These are phyloP conservation scores for Tethea ocularis DNA, from an alignment of 2,888 invertebrate genomes.

Conservation along the genomic window DNA sequence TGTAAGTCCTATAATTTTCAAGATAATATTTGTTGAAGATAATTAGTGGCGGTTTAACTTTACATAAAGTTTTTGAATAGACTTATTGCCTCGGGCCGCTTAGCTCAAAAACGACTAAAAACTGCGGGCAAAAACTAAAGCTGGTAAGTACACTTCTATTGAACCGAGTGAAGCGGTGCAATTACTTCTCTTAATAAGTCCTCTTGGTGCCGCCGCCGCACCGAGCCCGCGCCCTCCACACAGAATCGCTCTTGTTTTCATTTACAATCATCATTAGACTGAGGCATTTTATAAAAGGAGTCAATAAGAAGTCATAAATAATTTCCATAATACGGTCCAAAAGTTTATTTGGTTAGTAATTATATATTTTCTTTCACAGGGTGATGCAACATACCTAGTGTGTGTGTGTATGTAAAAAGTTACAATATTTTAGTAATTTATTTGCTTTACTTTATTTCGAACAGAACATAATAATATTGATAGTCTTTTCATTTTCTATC, in stretches of 20 bases:
- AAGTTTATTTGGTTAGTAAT: too few species aligned
- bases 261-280: slow-evolving; percentile 45
- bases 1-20: slow-evolving; percentile 34
- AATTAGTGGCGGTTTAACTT: slow-evolving; percentile 51
- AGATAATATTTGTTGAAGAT: slow-evolving; percentile 51
- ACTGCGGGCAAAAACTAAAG: slow-evolving; percentile 38
- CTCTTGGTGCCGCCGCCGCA: slow-evolving; percentile 21
- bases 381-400: too few species aligned
- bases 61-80: slow-evolving; percentile 45
- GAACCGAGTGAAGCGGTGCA: slow-evolving; percentile 42
- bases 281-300: slow-evolving; percentile 37
- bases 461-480: neutral
- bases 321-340: too few species aligned
- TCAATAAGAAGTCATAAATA: neutral
- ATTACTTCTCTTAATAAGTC: slow-evolving; percentile 46
- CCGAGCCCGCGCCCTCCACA: slow-evolving; percentile 26
- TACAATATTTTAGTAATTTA: slow-evolving; percentile 17
- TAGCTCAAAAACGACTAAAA: slow-evolving; percentile 16
- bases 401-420: too few species aligned
- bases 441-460: slow-evolving; percentile 9
- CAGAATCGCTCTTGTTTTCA: slow-evolving; percentile 31
- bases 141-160: slow-evolving; percentile 39
- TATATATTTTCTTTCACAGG: too few species aligned
- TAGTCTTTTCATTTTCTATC: neutral
- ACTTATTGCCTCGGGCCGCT: slow-evolving; percentile 37